Base-by-base conservation (phyloP, 1,140 invertebrate genomes). In the Macrocentrus cingulum region DNA sequence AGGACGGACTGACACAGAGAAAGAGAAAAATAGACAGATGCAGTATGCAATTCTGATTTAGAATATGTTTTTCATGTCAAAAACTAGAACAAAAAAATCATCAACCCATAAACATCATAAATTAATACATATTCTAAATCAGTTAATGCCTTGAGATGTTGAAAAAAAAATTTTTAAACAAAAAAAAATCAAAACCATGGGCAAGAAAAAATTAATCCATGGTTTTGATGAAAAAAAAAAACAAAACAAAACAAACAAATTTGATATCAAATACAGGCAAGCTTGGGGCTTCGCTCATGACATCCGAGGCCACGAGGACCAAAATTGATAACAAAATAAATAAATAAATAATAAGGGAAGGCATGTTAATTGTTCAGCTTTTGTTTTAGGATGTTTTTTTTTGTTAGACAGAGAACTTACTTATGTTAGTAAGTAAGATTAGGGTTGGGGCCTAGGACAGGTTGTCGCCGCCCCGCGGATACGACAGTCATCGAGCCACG, bases 391-490 rank as follows among this genome's bases (percentile, higher is more conserved):
- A 79, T 58, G n/a, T n/a, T n/a, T 34, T 77, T 77, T 70, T 74
- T 77, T 79, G 76, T 80, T 79, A 79, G 77, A 76, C n/a, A 29
- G 66, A 80, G 75, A 78, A 80, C 78, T 80, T 80, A 80, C 78
- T 80, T 79, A 79, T 80, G 77, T 80, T 80, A 79, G 77, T 80
- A 80, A 80, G 78, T 79, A 80, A 79, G 71, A 79, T 77, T 77
- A 71, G 79, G 74, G 78, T 75, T 77, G 76, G 76, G 78, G 76
- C 78, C 78, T 80, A 80, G 78, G 78, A 80, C 77, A 79, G 78
- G 76, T 80, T 76, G 77, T 79, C 78, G 71, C 75, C 78, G 76
- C 77, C 78, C 78, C 76, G 78, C 73, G 78, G 76, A 78, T 79
- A 79, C 78, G 78, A 80, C 76, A 79, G 78, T 80, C 78, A 80